Evolutionary conservation across 2,113 vertebrate species (phyloP), one percentile per base, ranked within the genome.

Genomic region (Tretioscincus oriximinensis): DNA sequence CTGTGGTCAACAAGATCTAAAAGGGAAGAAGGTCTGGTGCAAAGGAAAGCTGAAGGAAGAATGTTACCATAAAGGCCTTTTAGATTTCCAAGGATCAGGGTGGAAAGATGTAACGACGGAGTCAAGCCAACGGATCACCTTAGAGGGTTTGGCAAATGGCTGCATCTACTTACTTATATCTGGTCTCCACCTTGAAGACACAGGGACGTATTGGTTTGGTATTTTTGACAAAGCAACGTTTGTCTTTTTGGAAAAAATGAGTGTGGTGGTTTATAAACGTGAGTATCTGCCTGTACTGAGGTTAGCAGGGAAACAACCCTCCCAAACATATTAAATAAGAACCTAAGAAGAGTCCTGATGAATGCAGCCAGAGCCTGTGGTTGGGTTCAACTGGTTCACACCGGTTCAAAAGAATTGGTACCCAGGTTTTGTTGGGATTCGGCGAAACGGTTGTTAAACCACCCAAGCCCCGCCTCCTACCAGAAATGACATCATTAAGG

Each of bases 191-290:
- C 7, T 45, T 24, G 66, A 70, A 24, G 80, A 82, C 47, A 70
- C 73, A n/a, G 73, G 80, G 35, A 76, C 7, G 49, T 82, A 82
- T 24, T 76, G 73, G 73, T 76, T 82, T 47, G 80, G 80, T 58
- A 26, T 76, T 49, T 35, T 49, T 20, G 18, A 29, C 2, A n/a
- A 24, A 3, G 8, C 47, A 28, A 61, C 60, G 2, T 63, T 82
- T 47, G 20, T 18, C 28, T 60, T 41, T 31, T 10, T 69, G 9
- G 49, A n/a, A 47, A 76, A 68, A 76, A 21, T 82, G 21, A 76
- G 47, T 63, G n/a, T 82, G n/a, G 24, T 63, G 5, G 54, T 81
- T 41, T 71, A 64, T 51, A 20, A 80, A 73, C 41, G 60, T 73
- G 21, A 80, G 78, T 9, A 51, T 22, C 64, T 63, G 60, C 16